Evolutionary conservation across 23 tunicate species (phyloP).

Genomic region (Halocynthia roretzi): DNA sequence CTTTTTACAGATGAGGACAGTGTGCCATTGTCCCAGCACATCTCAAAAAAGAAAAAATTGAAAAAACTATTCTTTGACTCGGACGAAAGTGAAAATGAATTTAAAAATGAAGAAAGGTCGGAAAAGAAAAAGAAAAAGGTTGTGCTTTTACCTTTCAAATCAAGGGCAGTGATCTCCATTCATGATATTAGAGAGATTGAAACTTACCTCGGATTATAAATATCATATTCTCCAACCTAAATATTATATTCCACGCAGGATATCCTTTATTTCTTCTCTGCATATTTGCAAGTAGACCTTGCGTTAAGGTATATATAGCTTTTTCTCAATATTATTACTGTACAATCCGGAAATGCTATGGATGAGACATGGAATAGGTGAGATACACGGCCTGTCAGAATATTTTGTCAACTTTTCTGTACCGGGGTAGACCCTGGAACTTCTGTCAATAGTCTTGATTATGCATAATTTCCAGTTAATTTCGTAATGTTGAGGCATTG

Average conservation of each 20-base stretch:
- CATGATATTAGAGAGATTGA: background rate
- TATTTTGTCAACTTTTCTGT: no score
- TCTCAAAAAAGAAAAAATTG: constrained; percentile 36
- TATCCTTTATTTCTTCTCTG: no score
- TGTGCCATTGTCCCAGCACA: constrained; percentile 64
- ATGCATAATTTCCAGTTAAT: background rate
- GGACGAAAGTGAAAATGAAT: constrained; percentile 35
- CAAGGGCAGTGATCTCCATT: background rate
- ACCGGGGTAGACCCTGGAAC: constrained; percentile 3
- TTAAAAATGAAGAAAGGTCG: constrained; percentile 17
- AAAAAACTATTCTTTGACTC: background rate
- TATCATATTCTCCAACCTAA: no score
- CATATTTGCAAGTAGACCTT: background rate
- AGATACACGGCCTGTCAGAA: no score
- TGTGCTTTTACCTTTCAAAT: background rate
- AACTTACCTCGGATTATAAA: background rate
- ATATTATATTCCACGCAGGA: no score
- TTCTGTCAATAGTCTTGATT: background rate
- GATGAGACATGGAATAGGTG: no score
- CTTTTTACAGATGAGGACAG: constrained; percentile 28
- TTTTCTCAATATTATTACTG: background rate
- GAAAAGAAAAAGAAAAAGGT: constrained; percentile 26
- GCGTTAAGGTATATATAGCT: background rate
- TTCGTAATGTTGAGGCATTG: background rate
- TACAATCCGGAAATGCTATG: no score